Evolutionary conservation across 1,140 invertebrate species (phyloP), one percentile per base, ranked within the genome.

Genomic region (Bombus confusus): DNA sequence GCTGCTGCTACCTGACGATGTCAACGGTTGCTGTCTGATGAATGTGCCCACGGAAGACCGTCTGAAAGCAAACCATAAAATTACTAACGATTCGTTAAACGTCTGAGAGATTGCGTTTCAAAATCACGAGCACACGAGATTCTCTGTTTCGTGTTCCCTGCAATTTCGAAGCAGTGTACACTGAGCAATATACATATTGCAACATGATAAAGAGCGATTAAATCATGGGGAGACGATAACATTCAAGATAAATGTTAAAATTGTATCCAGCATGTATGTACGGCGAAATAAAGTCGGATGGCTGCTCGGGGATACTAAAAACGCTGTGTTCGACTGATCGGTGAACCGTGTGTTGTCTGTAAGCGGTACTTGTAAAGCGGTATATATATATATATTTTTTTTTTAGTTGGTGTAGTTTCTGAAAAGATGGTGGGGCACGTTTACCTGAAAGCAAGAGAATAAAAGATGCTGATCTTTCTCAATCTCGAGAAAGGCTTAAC

Each of bases 11-110:
- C 95, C 94, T 22, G 94, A 94, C 28, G 95, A 94, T 9, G 92
- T 94, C 43, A 95, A 84, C 22, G 95, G 95, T 92, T 94, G 96
- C 92, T 96, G 96, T 83, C 96, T 96, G 90, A 97, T 97, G 91
- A 97, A 97, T 12, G 97, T 97, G 86, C 97, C 97, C 80, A 98
- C 96, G 37, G 97, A 98, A 62, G 97, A 98, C 85, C 97, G 96
- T 91, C 97, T 98, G 95, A 64, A 96, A 95, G 87, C 87, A 93
- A 91, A 92, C 85, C 52, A 8, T 28, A 13, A 68, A 68, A 22
- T 81, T 43, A 75, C 15, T 15, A 12, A 13, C 3, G 1, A 0
- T 9, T 43, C 5, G 1, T 9, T 62, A 12, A 9, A 6, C 4
- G 6, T 9, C 5, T 13, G 2, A 3, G 1, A 15, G 34, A 41